Base-by-base conservation (phyloP, 2,113 vertebrate species). In the Castor canadensis region DNA sequence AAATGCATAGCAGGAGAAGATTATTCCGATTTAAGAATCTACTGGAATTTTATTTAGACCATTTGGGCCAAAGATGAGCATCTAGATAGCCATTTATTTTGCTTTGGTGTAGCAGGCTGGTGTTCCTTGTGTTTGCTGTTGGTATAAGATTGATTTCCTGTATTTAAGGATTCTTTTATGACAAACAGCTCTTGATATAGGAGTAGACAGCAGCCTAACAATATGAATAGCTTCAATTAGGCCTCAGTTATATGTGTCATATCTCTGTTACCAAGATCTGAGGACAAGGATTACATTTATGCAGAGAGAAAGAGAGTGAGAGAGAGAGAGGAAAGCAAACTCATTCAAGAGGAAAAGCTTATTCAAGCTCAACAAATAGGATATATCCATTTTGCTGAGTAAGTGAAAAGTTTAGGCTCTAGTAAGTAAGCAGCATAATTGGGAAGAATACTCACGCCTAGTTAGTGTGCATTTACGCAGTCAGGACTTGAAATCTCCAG, bases 111-210 rank as follows among this genome's bases (percentile, higher is more conserved):
- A 82, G 87, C 76, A 80, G 88, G 71, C 91, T 88, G 35, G 89
- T 94, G 82, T 87, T 97, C 96, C 60, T 52, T 32, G 81, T 43
- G 71, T 82, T 80, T 95, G 35, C 71, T 84, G 72, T 89, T 96
- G 95, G 72, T 86, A 82, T 1, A 54, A 97, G 96, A 98, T 96
- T 96, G 97, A 98, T 98, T 98, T 98, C 84, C 94, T 94, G 85
- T 97, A 97, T 94, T 98, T 97, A 98, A 79, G 90, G 86, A 94
- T 94, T 93, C 95, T 96, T 96, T 95, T 96, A 95, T 93, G 95
- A 98, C 93, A 97, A 98, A 97, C 38, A 43, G 89, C 89, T 94
- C 91, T 93, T 94, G 75, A 93, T 95, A 97, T 76, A 93, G 93
- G 96, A 92, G 89, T 38, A 96, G 97, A 98, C 89, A 96, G 97